Conservation (phyloP, 2,888 invertebrate species). For the Agriopis aurantiaria region DNA sequence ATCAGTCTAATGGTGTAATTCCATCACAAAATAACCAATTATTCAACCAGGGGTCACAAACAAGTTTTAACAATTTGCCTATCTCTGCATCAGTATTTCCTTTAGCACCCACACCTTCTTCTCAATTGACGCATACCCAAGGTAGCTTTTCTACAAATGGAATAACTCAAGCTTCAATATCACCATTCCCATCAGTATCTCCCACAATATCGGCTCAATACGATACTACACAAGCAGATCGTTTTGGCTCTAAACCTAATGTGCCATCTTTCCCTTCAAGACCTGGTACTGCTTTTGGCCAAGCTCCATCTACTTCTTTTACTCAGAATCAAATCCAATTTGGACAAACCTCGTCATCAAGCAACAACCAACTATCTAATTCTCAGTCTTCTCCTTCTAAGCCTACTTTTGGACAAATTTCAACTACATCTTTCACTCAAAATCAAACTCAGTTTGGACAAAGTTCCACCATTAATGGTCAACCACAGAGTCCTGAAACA, state of each 20-base stretch:
- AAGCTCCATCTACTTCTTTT: conserved; percentile 35
- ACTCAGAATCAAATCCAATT: conserved; percentile 33
- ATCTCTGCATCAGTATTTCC: conserved; percentile 46
- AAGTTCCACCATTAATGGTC: conserved; percentile 5
- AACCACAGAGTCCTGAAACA: conserved; percentile 24
- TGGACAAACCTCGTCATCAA: conserved; percentile 19
- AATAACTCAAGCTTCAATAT: conserved; percentile 66
- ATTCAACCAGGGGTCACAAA: conserved; percentile 33
- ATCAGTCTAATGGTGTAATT: conserved; percentile 56
- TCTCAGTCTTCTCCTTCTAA: conserved; percentile 6
- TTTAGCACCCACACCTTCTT: conserved; percentile 42
- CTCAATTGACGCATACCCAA: conserved; percentile 37
- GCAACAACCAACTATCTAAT: not conserved
- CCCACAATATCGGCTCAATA: conserved; percentile 50
- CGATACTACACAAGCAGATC: conserved; percentile 36
- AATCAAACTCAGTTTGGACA: conserved; percentile 19
- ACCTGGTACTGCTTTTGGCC: conserved; percentile 27
- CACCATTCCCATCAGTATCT: conserved; percentile 60
- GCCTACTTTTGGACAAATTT: conserved; percentile 10
- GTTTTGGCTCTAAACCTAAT: conserved; percentile 43
- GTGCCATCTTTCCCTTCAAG: conserved; percentile 28
- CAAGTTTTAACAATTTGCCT: conserved; percentile 46
- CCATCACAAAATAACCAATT: conserved; percentile 33
- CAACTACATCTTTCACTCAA: conserved; percentile 30
- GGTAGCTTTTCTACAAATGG: conserved; percentile 47